phyloP scores from a whole-genome alignment of 2,113 vertebrate species.

The Cisticola juncidis region DNA sequence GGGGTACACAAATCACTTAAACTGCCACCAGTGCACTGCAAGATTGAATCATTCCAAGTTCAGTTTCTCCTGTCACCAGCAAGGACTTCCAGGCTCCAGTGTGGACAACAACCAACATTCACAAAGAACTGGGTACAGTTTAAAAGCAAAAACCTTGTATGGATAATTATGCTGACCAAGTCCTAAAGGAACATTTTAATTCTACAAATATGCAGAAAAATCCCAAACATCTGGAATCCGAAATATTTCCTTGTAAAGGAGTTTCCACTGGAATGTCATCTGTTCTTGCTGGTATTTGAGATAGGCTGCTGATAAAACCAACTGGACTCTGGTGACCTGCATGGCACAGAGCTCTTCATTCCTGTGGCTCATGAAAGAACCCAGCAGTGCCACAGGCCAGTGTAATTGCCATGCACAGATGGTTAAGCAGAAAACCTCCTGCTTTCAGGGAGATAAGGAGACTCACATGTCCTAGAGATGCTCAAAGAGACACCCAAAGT shows the following conservation, averaged over 20 bases:
- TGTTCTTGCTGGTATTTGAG: conserved; percentile 2
- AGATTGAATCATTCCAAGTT: not conserved
- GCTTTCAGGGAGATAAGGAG: not conserved
- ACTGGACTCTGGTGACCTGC: not conserved
- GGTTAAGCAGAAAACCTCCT: not conserved
- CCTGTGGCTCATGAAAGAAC: not conserved
- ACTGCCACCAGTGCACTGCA: fast-evolving
- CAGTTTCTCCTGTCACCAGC: not conserved
- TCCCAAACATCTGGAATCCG: not conserved
- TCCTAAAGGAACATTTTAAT: not conserved
- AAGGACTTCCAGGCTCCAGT: not conserved
- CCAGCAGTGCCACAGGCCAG: not conserved
- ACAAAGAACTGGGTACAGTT: not conserved
- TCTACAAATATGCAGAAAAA: not conserved
- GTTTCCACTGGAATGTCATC: not conserved
- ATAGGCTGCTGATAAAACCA: not conserved
- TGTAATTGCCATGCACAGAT: not conserved
- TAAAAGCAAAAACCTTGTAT: not conserved
- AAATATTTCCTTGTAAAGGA: conserved; percentile 6
- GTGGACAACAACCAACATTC: not conserved
- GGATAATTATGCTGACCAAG: not conserved
- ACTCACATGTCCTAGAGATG: not conserved
- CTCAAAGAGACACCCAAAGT: not conserved
- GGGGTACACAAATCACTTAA: not conserved
- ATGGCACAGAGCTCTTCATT: not conserved